Conservation (phyloP, 2,888 invertebrate species). For the Tenthredo amoena region DNA sequence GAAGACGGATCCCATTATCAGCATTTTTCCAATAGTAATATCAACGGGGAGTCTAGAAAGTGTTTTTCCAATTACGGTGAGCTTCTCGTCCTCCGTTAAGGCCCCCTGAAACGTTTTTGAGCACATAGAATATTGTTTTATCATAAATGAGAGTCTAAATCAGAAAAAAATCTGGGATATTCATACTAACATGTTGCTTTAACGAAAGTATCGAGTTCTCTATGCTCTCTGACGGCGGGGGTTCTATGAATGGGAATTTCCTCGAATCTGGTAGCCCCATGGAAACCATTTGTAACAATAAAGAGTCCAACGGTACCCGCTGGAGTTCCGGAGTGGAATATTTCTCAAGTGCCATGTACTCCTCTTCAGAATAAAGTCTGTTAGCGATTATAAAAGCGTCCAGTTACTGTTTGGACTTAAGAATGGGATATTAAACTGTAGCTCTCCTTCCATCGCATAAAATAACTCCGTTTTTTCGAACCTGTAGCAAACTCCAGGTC, state of each 20-base stretch:
- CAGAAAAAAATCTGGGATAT: background rate
- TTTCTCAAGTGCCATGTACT: slow-evolving; percentile 88
- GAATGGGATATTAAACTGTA: background rate
- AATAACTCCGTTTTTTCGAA: slow-evolving; percentile 52
- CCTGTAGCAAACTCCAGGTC: slow-evolving; percentile 95
- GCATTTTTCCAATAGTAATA: slow-evolving; percentile 96
- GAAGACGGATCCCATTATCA: slow-evolving; percentile 94
- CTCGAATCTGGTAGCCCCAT: slow-evolving; percentile 95
- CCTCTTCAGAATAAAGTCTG: slow-evolving; percentile 91
- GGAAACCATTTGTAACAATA: slow-evolving; percentile 95
- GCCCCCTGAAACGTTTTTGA: slow-evolving; percentile 83
- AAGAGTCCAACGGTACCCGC: slow-evolving; percentile 94
- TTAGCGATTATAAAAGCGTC: background rate
- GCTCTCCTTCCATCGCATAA: background rate
- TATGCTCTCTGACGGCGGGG: slow-evolving; percentile 91
- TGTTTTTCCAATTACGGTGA: slow-evolving; percentile 93
- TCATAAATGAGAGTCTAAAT: background rate
- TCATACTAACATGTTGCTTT: slow-evolving; percentile 87
- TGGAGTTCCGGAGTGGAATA: slow-evolving; percentile 97
- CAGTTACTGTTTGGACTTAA: background rate
- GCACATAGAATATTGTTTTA: slow-evolving; percentile 33
- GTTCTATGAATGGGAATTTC: slow-evolving; percentile 96
- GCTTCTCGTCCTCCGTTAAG: slow-evolving; percentile 87
- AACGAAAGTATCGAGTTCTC: slow-evolving; percentile 92
- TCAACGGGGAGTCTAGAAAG: slow-evolving; percentile 96